Conservation (phyloP, 2,888 invertebrate genomes). For the Ariolimax columbianus region DNA sequence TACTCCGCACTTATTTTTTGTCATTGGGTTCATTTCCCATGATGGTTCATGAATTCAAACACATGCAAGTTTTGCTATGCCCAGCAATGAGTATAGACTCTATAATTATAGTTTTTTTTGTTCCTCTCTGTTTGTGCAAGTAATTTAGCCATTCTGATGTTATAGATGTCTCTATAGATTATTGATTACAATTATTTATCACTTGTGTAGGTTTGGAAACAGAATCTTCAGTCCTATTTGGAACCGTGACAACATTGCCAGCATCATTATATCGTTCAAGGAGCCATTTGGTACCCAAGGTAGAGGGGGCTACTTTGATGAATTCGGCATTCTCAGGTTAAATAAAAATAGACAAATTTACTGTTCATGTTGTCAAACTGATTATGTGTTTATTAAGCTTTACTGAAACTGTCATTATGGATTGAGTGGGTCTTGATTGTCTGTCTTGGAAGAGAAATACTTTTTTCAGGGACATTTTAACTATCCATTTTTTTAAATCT, state of each 20-base stretch:
- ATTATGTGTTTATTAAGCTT: neutral
- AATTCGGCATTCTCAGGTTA: slow-evolving; percentile 93
- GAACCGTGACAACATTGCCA: slow-evolving; percentile 97
- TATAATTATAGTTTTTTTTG: no score
- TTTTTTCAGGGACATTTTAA: neutral
- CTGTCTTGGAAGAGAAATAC: neutral
- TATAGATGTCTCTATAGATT: neutral
- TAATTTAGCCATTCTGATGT: no score
- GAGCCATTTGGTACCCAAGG: slow-evolving; percentile 99
- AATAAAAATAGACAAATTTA: neutral
- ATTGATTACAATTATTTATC: neutral
- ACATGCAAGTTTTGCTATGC: no score
- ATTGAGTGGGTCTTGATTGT: neutral
- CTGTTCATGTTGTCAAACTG: neutral
- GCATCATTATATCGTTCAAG: slow-evolving; percentile 96
- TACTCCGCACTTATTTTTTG: no score
- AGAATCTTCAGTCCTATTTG: slow-evolving; percentile 94
- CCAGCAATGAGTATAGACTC: no score
- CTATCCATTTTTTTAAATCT: no score
- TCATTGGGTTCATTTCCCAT: no score
- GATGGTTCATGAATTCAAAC: no score
- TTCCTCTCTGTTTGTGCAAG: no score
- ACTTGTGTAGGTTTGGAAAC: slow-evolving; percentile 88
- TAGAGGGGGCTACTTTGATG: slow-evolving; percentile 98
- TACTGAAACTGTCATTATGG: neutral